Percentiles rank a stretch among this genome's conserved stretches.
Evolutionary conservation across 2,797 vertebrate genomes (phyloP).

Genomic region (Capromys pilorides): DNA sequence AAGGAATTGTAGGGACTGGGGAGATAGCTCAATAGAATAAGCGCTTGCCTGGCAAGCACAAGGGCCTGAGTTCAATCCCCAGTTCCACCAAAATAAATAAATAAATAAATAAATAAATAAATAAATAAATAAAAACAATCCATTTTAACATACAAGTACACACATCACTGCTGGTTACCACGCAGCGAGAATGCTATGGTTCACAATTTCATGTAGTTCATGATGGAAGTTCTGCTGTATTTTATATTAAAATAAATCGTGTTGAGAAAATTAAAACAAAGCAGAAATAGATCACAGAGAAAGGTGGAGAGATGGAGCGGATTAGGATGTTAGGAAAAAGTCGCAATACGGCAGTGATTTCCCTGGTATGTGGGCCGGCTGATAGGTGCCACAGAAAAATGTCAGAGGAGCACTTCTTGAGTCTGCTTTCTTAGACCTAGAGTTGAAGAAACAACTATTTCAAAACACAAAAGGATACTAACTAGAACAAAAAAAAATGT

Average conservation of each 20-base stretch:
- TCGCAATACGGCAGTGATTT: neutral
- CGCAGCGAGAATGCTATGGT: slow-evolving; percentile 87
- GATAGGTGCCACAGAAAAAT: neutral
- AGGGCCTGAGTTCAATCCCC: too few species aligned
- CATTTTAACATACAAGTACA: slow-evolving; percentile 80
- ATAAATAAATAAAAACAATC: too few species aligned
- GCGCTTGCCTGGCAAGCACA: too few species aligned
- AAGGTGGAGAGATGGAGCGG: neutral
- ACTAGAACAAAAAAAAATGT: neutral
- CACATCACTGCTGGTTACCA: slow-evolving; percentile 89
- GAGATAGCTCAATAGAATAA: too few species aligned
- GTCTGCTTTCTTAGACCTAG: neutral
- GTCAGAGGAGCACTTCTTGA: neutral
- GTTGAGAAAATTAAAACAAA: slow-evolving; percentile 77
- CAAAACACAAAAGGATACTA: neutral
- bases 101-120: too few species aligned
- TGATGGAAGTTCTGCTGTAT: slow-evolving; percentile 87
- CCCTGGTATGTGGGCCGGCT: neutral
- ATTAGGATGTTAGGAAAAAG: neutral
- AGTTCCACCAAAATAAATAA: too few species aligned
- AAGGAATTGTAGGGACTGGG: slow-evolving; percentile 89
- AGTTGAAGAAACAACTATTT: neutral
- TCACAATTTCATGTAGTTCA: slow-evolving; percentile 89
- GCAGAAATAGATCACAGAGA: neutral
- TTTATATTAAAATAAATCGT: slow-evolving; percentile 88